These are phyloP conservation scores for Urosaurus nigricauda DNA, from an alignment of 2,797 vertebrate species.

Conservation along the genomic window DNA sequence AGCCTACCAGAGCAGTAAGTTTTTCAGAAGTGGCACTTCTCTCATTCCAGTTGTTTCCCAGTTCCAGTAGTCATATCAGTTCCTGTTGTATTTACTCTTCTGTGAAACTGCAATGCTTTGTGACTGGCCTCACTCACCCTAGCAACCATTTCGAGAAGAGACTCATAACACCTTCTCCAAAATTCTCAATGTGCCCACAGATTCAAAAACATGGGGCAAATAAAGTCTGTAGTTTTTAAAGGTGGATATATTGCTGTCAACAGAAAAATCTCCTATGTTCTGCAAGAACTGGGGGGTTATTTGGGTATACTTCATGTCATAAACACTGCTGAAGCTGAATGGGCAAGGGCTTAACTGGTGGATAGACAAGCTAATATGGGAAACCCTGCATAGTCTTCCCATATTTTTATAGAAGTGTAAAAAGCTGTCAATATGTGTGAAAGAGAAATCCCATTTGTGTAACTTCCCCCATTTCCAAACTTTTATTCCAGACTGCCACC, in stretches of 20 bases:
- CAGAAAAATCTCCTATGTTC: too few relatives aligned
- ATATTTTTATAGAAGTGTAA: not conserved
- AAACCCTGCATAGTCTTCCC: not conserved
- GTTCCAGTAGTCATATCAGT: too few relatives aligned
- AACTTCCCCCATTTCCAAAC: not conserved
- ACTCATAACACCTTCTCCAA: not conserved
- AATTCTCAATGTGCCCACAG: not conserved
- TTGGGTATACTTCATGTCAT: not conserved
- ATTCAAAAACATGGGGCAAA: not conserved
- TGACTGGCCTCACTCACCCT: not conserved
- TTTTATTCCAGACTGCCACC: not conserved
- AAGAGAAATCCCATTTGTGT: not conserved
- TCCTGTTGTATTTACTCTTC: not conserved
- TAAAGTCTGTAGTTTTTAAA: too few relatives aligned
- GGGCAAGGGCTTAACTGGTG: not conserved
- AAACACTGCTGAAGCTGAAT: not conserved
- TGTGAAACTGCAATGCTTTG: not conserved
- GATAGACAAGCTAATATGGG: not conserved
- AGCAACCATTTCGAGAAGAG: not conserved
- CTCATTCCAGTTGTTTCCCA: too few relatives aligned
- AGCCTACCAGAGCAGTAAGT: too few relatives aligned
- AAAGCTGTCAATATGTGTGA: not conserved
- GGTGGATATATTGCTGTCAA: not conserved
- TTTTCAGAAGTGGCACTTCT: too few relatives aligned
- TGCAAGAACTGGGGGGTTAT: not conserved